These are phyloP conservation scores for Brachyopa scutellaris DNA, from an alignment of 2,888 invertebrate species.

Conservation along the genomic window DNA sequence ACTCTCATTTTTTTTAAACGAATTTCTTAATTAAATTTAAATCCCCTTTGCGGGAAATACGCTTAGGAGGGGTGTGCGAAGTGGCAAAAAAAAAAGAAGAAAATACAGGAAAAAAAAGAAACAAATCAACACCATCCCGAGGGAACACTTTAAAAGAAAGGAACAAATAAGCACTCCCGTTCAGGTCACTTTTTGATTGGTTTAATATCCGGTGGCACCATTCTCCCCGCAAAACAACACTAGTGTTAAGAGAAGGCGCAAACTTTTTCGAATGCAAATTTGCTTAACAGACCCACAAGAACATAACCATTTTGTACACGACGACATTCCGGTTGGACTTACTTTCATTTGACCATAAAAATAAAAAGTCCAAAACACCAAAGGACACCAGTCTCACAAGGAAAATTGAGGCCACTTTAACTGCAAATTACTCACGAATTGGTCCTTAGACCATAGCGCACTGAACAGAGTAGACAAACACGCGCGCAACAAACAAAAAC, in stretches of 20 bases:
- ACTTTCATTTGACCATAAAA: conserved; percentile 43
- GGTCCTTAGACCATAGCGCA: conserved; percentile 16
- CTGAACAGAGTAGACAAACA: conserved; percentile 8
- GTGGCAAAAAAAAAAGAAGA: no score
- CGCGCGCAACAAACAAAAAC: conserved; percentile 7
- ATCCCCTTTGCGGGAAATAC: neutral
- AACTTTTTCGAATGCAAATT: conserved; percentile 64
- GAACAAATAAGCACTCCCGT: neutral
- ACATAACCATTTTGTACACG: conserved; percentile 51
- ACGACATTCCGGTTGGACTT: conserved; percentile 39
- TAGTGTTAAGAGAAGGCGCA: no score
- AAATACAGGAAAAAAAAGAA: neutral
- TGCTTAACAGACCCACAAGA: conserved; percentile 38
- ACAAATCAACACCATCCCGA: conserved; percentile 17
- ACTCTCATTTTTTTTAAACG: neutral
- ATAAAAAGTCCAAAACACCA: neutral
- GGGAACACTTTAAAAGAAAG: conserved; percentile 34
- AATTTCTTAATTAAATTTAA: conserved; percentile 56
- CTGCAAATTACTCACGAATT: conserved; percentile 66
- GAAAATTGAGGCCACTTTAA: conserved; percentile 42
- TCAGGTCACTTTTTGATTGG: conserved; percentile 38
- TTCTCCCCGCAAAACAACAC: conserved; percentile 1
- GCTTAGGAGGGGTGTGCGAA: no score
- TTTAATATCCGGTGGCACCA: conserved; percentile 2
- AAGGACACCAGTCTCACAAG: conserved; percentile 28